phyloP scores from a whole-genome alignment of 2,888 invertebrate species.

The Apamea crenata region DNA sequence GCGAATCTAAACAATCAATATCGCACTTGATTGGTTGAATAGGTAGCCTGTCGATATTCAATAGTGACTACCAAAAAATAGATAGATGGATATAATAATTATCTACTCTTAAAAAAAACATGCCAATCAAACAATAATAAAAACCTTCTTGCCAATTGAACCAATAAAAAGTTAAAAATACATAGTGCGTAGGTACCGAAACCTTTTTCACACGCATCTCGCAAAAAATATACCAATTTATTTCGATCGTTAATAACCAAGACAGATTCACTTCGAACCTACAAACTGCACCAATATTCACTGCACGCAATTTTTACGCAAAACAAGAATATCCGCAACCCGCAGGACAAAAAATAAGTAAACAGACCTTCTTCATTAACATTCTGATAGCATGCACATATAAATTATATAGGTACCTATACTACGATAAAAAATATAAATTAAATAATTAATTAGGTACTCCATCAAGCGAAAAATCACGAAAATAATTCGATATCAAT shows the following conservation, averaged over 20 bases:
- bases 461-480: background rate
- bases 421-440: background rate
- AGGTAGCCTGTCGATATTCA: background rate
- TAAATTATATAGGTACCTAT: background rate
- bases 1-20: background rate
- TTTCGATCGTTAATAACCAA: slow-evolving; percentile 8
- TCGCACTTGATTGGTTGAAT: background rate
- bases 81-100: no score
- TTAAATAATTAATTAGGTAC: background rate
- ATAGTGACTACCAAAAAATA: background rate
- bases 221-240: slow-evolving; percentile 16
- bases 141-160: background rate
- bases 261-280: slow-evolving; percentile 15
- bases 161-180: background rate
- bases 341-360: slow-evolving; percentile 21
- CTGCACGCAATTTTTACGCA: slow-evolving; percentile 27
- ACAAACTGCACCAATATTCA: slow-evolving; percentile 35
- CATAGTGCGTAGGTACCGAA: background rate
- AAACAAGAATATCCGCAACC: slow-evolving; percentile 9
- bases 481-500: slow-evolving; percentile 3
- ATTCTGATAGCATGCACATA: background rate
- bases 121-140: background rate
- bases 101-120: background rate
- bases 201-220: background rate
- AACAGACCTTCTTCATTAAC: slow-evolving; percentile 20